These are phyloP conservation scores for Stratiolaelaps scimitus DNA, from an alignment of 1,140 invertebrate genomes.

Conservation along the genomic window DNA sequence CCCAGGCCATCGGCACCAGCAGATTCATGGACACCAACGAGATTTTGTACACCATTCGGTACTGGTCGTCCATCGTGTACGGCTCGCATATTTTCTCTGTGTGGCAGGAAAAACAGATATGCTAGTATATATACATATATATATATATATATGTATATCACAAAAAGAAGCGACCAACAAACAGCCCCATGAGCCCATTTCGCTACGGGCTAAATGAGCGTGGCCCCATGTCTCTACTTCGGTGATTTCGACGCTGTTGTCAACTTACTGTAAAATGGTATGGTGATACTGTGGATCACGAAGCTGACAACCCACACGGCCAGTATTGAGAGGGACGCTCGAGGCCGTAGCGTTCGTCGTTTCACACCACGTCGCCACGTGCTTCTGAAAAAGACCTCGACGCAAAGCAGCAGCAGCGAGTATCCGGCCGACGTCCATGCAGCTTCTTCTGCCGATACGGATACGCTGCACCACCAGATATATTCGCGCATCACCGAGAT, in stretches of 20 bases:
- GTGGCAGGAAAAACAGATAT: no score
- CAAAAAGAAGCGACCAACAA: no score
- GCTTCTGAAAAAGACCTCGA: slow-evolving; percentile 13
- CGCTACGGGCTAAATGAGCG: no score
- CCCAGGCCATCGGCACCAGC: slow-evolving; percentile 3
- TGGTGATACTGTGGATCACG: neutral
- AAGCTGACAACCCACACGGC: slow-evolving; percentile 8
- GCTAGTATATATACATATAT: no score
- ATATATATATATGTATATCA: no score
- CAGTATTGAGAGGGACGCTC: neutral
- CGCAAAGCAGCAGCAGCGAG: neutral
- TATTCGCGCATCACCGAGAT: slow-evolving; percentile 11
- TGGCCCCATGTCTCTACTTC: no score
- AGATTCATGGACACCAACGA: slow-evolving; percentile 17
- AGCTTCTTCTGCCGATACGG: slow-evolving; percentile 21
- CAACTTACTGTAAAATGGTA: slow-evolving; percentile 17
- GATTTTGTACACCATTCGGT: slow-evolving; percentile 21
- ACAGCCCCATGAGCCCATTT: no score
- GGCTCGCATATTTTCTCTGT: slow-evolving; percentile 20
- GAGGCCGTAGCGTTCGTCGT: neutral
- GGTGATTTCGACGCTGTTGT: no score
- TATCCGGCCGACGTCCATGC: slow-evolving; percentile 13
- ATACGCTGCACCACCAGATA: slow-evolving; percentile 26
- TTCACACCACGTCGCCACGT: slow-evolving; percentile 4
- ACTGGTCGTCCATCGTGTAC: slow-evolving; percentile 11